Conservation (phyloP, 1,140 invertebrate species). For the Drosophila sproati region DNA sequence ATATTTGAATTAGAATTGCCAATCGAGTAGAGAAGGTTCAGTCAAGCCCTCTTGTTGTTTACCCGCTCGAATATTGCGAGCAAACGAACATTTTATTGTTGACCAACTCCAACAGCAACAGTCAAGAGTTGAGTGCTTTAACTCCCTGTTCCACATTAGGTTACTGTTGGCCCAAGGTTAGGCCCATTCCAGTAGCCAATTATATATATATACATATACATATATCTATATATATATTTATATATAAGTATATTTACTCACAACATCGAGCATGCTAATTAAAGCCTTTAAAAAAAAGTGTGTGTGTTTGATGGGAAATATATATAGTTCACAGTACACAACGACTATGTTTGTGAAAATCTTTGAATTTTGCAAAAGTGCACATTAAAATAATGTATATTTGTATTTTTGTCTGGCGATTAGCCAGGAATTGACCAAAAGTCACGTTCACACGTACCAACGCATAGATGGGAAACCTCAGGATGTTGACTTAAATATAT, state of each 20-base stretch:
- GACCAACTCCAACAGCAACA: constrained; percentile 29
- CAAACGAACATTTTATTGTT: constrained; percentile 14
- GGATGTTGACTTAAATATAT: constrained; percentile 9
- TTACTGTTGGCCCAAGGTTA: constrained; percentile 29
- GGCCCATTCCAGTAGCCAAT: not conserved
- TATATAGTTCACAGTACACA: not conserved
- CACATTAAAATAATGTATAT: constrained; percentile 19
- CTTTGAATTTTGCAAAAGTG: constrained; percentile 35
- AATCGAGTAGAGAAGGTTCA: constrained; percentile 8
- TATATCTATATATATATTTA: not conserved
- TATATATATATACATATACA: not conserved
- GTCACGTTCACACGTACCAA: constrained; percentile 50
- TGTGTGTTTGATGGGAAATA: constrained; percentile 34
- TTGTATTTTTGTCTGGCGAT: constrained; percentile 7
- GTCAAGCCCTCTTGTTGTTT: constrained; percentile 8
- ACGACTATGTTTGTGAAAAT: not conserved
- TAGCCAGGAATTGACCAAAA: constrained; percentile 12
- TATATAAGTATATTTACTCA: not conserved
- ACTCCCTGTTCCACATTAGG: constrained; percentile 3
- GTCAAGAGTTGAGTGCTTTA: constrained; percentile 13
- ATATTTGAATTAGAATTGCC: constrained; percentile 46
- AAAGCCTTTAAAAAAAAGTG: constrained; percentile 43
- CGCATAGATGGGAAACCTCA: constrained; percentile 8
- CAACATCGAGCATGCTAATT: constrained; percentile 61
- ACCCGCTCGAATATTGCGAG: constrained; percentile 19